Base-by-base conservation (phyloP, 2,113 vertebrate species). In the Oryzias javanicus region DNA sequence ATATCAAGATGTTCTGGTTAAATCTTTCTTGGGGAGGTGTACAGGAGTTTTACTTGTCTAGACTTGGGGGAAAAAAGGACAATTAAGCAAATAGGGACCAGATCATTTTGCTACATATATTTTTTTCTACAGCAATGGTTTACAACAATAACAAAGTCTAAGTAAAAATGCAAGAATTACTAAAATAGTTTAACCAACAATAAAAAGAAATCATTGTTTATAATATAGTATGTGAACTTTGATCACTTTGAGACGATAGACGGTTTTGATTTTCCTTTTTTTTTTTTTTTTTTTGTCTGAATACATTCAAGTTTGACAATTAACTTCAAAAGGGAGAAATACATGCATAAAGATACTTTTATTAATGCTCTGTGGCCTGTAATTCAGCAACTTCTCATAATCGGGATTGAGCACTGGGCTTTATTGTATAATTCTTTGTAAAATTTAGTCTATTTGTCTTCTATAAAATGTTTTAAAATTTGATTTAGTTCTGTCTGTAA, bases 371-470 rank as follows among this genome's bases (percentile, higher is more conserved):
- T 35, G 8, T 35, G 35, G 12, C 35, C 35, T 48, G 54, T 18
- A 29, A 16, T 49, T 47, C 8, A 49, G 49, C 12, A n/a, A 64
- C 59, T 16, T 54, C 45, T 63, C 35, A 72, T 13, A 60, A 70
- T 72, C 51, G 49, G 50, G 12, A 79, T 75, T 46, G 6, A 17
- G 65, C 62, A 50, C 59, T 72, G 48, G 42, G 52, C 14, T 62
- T 44, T 13, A 19, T 8, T 66, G 24, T 65, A 1, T 29, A 19
- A 70, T 60, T 44, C 15, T n/a, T 8, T 66, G 29, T 65, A 1
- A 19, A 19, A 70, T 60, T 72, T 29, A 61, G 40, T 47, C 65
- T 29, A 46, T 70, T 55, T 27, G 24, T 14, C 60, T 4, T 55
- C 13, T 4, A 8, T 20, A 29, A 57, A 42, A 40, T 79, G 27